Conservation (phyloP, 1,140 invertebrate species). For the Camponotus pennsylvanicus region DNA sequence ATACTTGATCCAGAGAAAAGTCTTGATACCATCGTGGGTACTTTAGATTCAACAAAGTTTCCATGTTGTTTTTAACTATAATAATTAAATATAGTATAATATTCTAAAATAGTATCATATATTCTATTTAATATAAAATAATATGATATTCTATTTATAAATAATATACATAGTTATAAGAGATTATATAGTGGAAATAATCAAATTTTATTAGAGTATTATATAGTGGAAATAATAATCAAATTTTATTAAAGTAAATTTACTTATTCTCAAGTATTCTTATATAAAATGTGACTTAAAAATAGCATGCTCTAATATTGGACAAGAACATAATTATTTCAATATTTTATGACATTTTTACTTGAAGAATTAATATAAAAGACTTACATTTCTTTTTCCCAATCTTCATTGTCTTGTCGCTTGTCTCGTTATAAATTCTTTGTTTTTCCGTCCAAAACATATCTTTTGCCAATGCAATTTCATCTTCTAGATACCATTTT, state of each 20-base stretch:
- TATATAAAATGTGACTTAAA: neutral
- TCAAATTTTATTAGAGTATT: no score
- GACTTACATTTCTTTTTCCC: conserved; percentile 64
- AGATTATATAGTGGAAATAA: neutral
- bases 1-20: conserved; percentile 81
- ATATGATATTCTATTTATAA: conserved; percentile 3
- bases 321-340: no score
- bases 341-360: neutral
- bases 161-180: neutral
- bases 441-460: conserved; percentile 52
- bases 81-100: neutral
- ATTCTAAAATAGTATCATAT: no score
- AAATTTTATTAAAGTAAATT: neutral
- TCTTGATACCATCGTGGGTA: conserved; percentile 83
- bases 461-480: conserved; percentile 63
- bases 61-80: neutral
- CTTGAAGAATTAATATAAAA: neutral
- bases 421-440: conserved; percentile 28
- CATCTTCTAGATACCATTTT: conserved; percentile 69
- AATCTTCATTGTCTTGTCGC: conserved; percentile 37
- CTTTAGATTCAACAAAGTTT: neutral
- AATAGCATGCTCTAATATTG: no score
- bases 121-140: no score
- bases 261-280: neutral
- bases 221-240: neutral